A percentile compares a stretch with the other conserved stretches of the same genome.
These are phyloP conservation scores for Hesperia comma DNA, from an alignment of 2,888 invertebrate species.

Conservation along the genomic window DNA sequence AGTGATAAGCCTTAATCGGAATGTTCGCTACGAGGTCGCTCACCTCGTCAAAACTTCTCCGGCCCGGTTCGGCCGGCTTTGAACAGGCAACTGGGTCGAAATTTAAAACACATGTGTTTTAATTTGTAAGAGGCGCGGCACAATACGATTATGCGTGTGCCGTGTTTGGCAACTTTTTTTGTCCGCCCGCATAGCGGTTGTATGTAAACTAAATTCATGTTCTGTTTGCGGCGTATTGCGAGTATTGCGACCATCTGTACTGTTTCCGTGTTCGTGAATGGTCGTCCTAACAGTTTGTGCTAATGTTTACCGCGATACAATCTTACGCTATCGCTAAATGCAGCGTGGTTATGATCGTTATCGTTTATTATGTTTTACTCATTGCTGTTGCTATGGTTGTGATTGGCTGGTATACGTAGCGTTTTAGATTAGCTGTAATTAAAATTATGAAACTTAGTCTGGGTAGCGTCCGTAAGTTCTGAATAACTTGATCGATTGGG, in stretches of 20 bases:
- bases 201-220: slow-evolving; percentile 13
- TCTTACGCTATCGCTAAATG: slow-evolving; percentile 4
- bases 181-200: not conserved
- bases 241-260: not conserved
- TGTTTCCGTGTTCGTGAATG: slow-evolving; percentile 26
- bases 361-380: not conserved
- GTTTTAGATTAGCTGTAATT: too few species aligned
- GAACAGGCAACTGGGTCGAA: slow-evolving; percentile 68
- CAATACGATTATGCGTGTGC: slow-evolving; percentile 19
- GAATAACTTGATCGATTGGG: too few species aligned
- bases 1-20: slow-evolving; percentile 68
- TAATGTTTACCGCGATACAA: slow-evolving; percentile 9
- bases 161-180: slow-evolving; percentile 26
- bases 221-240: slow-evolving; percentile 12
- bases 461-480: too few species aligned
- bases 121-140: slow-evolving; percentile 25
- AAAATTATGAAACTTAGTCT: too few species aligned
- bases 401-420: too few species aligned
- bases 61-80: slow-evolving; percentile 68
- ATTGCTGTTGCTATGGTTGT: not conserved
- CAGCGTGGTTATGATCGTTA: not conserved
- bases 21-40: slow-evolving; percentile 68
- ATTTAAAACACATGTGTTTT: slow-evolving; percentile 40
- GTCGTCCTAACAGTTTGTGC: slow-evolving; percentile 11
- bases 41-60: slow-evolving; percentile 73